Evolutionary conservation across 2,797 vertebrate genomes (phyloP), one percentile per base, ranked within the genome.

Genomic region (Gymnocypris eckloni): DNA sequence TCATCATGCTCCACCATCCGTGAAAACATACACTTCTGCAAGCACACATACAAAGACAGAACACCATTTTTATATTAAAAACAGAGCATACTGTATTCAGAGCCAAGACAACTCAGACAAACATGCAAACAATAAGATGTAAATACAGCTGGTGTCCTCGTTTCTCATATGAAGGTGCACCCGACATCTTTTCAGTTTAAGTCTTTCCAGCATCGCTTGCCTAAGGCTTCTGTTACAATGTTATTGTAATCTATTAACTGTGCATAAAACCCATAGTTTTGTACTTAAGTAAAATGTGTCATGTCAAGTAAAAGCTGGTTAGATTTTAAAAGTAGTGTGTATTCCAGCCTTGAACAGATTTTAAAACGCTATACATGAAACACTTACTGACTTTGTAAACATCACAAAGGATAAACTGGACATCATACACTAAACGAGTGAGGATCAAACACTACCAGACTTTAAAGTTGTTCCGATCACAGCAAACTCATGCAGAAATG

Each of bases 1-100:
- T 91, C 89, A 90, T 88, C 83, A 87, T 91, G 90, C 84, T 90
- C 88, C 59, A 84, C 85, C 90, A 89, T 88, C 91, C 85, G 25
- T 93, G 88, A 91, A 92, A 89, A 88, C 84, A 84, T 25, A 28
- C 83, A 89, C 76, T 79, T 85, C 66, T 82, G 85, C 87, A 86
- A 86, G 79, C 66, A 84, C 77, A 91, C 89, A 45, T 25, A 72
- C 85, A 79, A 69, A 48, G 83, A 75, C 18, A 80, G 22, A 83
- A 81, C 61, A 61, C 56, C 64, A 59, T 64, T 33, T 85, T 33
- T n/a, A 61, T 61, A 54, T 71, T 59, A 43, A 80, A 64, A 56
- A 72, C 33, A 73, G 41, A 85, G 70, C 81, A 67, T 13, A 41
- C 66, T 48, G 33, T 13, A 39, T 67, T 71, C 50, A 81, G 66